Percentiles rank a stretch among this genome's conserved stretches.
phyloP scores from a whole-genome alignment of 2,888 invertebrate genomes.

The Eurytoma adleriae region DNA sequence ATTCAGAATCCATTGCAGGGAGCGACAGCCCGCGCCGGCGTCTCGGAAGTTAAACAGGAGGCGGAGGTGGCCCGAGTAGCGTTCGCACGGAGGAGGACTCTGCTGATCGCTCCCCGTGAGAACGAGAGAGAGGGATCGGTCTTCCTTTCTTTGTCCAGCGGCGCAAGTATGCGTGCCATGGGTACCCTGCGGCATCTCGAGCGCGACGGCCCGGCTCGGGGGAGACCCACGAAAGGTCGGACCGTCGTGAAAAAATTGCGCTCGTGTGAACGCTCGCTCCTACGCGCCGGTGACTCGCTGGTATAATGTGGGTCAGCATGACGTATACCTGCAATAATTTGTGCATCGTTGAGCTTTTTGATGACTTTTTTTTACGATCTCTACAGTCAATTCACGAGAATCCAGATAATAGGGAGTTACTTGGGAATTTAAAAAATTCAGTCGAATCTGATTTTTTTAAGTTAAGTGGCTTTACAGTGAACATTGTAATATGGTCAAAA shows the following conservation, averaged over 20 bases:
- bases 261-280: too few relatives aligned
- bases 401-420: too few relatives aligned
- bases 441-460: too few relatives aligned
- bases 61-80: background rate
- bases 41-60: background rate
- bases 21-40: background rate
- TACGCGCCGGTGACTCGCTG: background rate
- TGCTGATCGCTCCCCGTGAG: slow-evolving; percentile 31
- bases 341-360: too few relatives aligned
- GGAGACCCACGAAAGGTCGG: background rate
- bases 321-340: too few relatives aligned
- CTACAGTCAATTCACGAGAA: too few relatives aligned
- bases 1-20: too few relatives aligned
- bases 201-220: background rate
- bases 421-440: too few relatives aligned
- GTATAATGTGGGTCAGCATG: background rate
- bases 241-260: too few relatives aligned
- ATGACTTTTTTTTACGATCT: too few relatives aligned
- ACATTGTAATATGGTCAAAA: too few relatives aligned
- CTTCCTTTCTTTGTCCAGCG: slow-evolving; percentile 30
- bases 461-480: too few relatives aligned
- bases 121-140: slow-evolving; percentile 3
- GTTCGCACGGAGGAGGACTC: slow-evolving; percentile 39
- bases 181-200: slow-evolving; percentile 27
- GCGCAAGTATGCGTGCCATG: background rate